A percentile compares a stretch with the other conserved stretches of the same genome.
phyloP scores from a whole-genome alignment of 2,888 invertebrate genomes.

The Tipula helvola region DNA sequence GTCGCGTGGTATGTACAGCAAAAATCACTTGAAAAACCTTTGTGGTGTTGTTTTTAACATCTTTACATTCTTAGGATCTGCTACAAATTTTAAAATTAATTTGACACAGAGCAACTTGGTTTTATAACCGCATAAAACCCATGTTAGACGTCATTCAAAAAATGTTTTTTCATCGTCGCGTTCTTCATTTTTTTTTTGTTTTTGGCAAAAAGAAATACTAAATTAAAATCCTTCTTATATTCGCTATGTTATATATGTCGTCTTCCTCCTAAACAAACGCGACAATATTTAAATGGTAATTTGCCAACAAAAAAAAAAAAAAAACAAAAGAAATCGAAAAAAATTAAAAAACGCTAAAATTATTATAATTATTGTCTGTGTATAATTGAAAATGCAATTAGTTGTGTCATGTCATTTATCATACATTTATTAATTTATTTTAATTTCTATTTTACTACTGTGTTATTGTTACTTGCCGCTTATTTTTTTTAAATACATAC shows the following conservation, averaged over 20 bases:
- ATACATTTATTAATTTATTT: conserved; percentile 15
- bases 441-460: background rate
- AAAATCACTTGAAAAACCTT: background rate
- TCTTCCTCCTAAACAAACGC: background rate
- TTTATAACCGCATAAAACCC: background rate
- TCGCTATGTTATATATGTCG: background rate
- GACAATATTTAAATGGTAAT: background rate
- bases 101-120: background rate
- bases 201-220: background rate
- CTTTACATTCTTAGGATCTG: background rate
- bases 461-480: background rate
- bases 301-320: background rate
- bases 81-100: background rate
- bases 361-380: conserved; percentile 21
- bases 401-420: conserved; percentile 25
- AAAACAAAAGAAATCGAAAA: too few relatives aligned
- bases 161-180: background rate
- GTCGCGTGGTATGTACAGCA: background rate
- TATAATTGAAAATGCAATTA: conserved; percentile 20
- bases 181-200: background rate
- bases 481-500: background rate
- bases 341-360: background rate
- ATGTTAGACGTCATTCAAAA: background rate
- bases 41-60: background rate
- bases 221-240: background rate